Conservation (phyloP, 2,888 invertebrate species). For the Lydus trimaculatus region DNA sequence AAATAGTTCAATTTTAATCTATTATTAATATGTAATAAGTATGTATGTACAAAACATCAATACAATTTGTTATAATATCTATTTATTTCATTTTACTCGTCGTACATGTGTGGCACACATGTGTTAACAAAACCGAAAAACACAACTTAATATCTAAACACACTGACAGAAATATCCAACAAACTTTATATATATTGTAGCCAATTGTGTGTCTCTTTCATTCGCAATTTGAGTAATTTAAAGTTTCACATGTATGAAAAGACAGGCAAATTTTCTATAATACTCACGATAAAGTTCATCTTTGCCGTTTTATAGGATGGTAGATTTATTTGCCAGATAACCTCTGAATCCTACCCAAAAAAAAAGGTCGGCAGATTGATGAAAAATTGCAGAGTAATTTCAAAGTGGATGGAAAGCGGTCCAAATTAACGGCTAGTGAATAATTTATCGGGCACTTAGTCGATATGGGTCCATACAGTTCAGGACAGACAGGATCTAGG, state of each 20-base stretch:
- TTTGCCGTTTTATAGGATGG: no score
- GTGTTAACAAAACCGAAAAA: background rate
- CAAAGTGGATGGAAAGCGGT: constrained; percentile 34
- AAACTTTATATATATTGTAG: background rate
- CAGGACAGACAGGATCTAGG: constrained; percentile 26
- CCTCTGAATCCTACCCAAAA: constrained; percentile 16
- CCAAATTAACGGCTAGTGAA: constrained; percentile 36
- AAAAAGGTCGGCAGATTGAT: constrained; percentile 20
- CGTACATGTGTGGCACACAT: background rate
- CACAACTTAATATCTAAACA: background rate
- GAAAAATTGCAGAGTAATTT: constrained; percentile 34
- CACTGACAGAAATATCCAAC: background rate
- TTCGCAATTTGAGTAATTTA: background rate
- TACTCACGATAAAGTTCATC: no score
- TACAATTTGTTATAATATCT: no score
- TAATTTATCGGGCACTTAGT: constrained; percentile 36
- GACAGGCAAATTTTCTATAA: background rate
- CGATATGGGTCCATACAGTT: constrained; percentile 32
- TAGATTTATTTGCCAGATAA: constrained; percentile 23
- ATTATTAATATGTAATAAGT: constrained; percentile 4
- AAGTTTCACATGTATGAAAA: background rate
- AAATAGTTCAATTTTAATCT: constrained; percentile 15
- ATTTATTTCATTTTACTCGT: background rate
- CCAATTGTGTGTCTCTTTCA: background rate
- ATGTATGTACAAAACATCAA: no score